Conservation (phyloP, 2,113 vertebrate species). For the Onychostoma macrolepis region DNA sequence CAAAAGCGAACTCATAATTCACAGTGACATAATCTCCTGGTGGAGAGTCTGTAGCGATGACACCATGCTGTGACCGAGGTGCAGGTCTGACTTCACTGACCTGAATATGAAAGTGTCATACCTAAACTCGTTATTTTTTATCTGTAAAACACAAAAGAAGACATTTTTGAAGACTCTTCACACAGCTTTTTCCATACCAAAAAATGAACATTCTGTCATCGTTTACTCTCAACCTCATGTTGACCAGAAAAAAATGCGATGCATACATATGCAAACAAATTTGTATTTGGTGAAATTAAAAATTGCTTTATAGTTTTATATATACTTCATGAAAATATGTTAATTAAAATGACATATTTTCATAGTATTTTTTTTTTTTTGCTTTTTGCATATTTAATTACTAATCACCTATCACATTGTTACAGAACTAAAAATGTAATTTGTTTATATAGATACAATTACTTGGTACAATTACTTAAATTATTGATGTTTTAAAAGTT, state of each 20-base stretch:
- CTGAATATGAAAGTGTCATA: constrained; percentile 4
- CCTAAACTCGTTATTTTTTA: neutral
- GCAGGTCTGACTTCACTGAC: constrained; percentile 26
- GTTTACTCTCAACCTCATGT: no score
- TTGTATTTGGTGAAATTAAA: neutral
- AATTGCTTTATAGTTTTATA: neutral
- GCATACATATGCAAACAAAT: no score
- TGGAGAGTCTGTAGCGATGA: neutral
- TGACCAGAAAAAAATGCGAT: no score
- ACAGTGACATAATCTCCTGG: constrained; percentile 26
- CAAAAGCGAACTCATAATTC: constrained; percentile 40
- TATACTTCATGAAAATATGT: neutral
- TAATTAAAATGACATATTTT: no score
- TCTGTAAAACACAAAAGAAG: neutral
- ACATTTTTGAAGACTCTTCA: neutral
- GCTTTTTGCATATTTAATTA: no score
- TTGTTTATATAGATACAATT: no score
- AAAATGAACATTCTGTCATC: no score
- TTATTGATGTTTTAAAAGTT: neutral
- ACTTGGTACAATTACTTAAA: neutral
- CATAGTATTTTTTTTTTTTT: no score
- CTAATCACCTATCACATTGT: no score
- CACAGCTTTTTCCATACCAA: neutral
- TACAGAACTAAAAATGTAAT: no score
- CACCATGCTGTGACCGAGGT: neutral